These are phyloP conservation scores for Leptura quadrifasciata DNA, from an alignment of 2,888 invertebrate species.

Conservation along the genomic window DNA sequence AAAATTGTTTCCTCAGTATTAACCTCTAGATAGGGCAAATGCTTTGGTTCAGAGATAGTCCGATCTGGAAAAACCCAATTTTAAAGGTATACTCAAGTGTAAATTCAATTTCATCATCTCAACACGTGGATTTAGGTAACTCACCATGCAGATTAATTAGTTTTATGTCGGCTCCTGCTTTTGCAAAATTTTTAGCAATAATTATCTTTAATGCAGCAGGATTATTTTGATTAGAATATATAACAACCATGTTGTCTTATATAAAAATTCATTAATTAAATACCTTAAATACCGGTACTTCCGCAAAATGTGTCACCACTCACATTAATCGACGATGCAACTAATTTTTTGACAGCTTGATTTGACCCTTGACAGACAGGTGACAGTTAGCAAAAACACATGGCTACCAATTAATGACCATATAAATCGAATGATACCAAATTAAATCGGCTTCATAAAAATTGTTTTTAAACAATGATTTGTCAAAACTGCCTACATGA, in stretches of 20 bases:
- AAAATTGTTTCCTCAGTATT: slow-evolving; percentile 80
- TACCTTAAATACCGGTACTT: slow-evolving; percentile 29
- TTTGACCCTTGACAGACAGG: not conserved
- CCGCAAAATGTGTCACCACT: slow-evolving; percentile 24
- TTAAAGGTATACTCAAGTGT: slow-evolving; percentile 26
- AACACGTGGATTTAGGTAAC: slow-evolving; percentile 45
- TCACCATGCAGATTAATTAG: slow-evolving; percentile 75
- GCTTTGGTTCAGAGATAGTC: slow-evolving; percentile 76
- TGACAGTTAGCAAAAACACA: slow-evolving; percentile 7
- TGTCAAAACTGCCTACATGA: not conserved
- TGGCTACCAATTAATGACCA: slow-evolving; percentile 9
- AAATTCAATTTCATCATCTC: slow-evolving; percentile 26
- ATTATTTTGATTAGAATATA: slow-evolving; percentile 86
- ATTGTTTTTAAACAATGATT: not conserved
- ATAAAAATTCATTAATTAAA: slow-evolving; percentile 18
- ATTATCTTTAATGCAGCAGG: slow-evolving; percentile 85
- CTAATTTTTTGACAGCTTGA: no score
- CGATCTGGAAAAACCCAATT: slow-evolving; percentile 71
- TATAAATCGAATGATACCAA: not conserved
- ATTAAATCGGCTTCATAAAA: not conserved
- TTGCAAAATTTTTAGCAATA: slow-evolving; percentile 81
- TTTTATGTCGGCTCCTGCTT: slow-evolving; percentile 77
- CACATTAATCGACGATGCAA: not conserved
- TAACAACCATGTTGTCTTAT: slow-evolving; percentile 77
- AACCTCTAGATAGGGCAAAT: slow-evolving; percentile 81